Base-by-base conservation (phyloP, 2,113 vertebrate genomes). In the Amphiprion ocellaris region DNA sequence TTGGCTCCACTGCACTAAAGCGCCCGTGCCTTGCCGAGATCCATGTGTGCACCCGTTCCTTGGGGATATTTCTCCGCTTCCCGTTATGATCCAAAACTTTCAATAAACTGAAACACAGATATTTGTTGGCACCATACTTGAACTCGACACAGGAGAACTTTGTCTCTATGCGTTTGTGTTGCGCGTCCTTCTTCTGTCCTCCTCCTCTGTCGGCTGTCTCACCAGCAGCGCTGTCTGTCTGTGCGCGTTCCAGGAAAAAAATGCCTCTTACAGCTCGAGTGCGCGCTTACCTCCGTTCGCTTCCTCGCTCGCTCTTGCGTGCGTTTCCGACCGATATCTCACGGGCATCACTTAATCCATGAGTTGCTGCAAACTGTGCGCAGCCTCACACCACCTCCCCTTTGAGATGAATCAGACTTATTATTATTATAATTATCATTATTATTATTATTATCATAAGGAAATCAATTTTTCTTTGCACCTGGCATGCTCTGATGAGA, bases 281-380 rank as follows among this genome's bases (percentile, higher is more conserved):
- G 80, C 92, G 92, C 91, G 89, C 89, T 81, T 78, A 83, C 77
- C 83, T 76, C 83, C 74, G 78, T 69, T 80, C 58, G 6, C 67
- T 74, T 77, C 55, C 82, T 59, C 81, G 41, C 84, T 69, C 70
- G 80, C 63, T 79, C 47, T 23, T 63, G 79, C 83, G 50, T 64
- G 84, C 82, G 77, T 61, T 92, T 89, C 83, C 78, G 68, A 85
- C 21, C 50, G 71, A 68, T 65, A 37, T 80, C 86, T 28, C 69
- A 53, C 76, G 24, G 74, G 53, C 16, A 74, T 71, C 75, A 64
- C 26, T 81, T 66, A 81, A 82, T 82, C 69, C n/a, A 28, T 30
- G 53, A 89, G 69, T 78, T 72, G 77, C 69, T 64, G 75, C 55
- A 39, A 77, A 78, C 19, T 67, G 68, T 11, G 79, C 66, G 12